Base-by-base conservation (phyloP, 2,888 invertebrate genomes). In the Diarsia brunnea region DNA sequence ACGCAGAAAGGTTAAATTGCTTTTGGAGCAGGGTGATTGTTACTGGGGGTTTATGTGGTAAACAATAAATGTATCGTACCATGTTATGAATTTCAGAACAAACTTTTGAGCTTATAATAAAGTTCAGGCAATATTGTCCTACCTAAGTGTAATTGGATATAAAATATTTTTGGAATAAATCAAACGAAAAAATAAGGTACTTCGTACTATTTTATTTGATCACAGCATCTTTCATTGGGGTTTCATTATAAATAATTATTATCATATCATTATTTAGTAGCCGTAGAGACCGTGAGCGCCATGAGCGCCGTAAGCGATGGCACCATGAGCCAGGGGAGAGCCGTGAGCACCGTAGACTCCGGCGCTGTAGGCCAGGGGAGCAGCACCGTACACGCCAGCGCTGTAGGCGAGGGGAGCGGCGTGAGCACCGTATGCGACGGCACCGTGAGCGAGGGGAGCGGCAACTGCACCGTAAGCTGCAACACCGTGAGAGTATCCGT, bases 401-500 rank as follows among this genome's bases (percentile, higher is more conserved):
- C 87, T 86, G 90, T 91, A 76, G 87, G 74, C 90, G 8, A 86
- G 64, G 43, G 94, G 91, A 83, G 94, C 93, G 73, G 94, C 93
- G 74, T 92, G 68, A 8, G 92, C 88, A 72, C 87, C 88, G 69
- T 85, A 82, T 10, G 49, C 60, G 47, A 77, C 85, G 63, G 88
- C 86, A 16, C 82, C 82, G 65, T 88, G 76, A 19, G 85, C 85
- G 24, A 89, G 78, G 55, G 88, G 87, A 76, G 88, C 81, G 66
- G 86, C 85, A 49, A 81, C 89, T 10, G 90, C 90, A 45, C 92
- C 91, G 72, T 90, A 89, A 58, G 81, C 47, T 66, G 84, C 81
- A 58, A 88, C 87, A 90, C 94, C 84, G 89, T 84, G 75, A 75
- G 89, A 47, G 89, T 90, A 68, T 1, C 90, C 89, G 74, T 89